Conservation (phyloP, 2,888 invertebrate genomes). For the Ophioninae sp. region DNA sequence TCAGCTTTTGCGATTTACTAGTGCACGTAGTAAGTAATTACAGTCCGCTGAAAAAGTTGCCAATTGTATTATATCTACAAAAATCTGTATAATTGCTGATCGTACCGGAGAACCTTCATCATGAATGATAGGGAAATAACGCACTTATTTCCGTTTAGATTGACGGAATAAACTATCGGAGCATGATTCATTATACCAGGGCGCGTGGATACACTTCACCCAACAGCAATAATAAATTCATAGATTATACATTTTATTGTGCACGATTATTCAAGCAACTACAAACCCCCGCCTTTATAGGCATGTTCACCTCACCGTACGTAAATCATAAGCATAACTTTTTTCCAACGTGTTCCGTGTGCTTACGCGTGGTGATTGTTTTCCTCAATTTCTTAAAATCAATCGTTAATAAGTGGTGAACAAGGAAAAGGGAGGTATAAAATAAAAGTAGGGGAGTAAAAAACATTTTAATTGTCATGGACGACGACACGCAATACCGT, state of each 20-base stretch:
- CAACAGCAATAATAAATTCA: slow-evolving; percentile 6
- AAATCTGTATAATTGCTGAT: background rate
- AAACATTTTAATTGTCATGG: slow-evolving; percentile 25
- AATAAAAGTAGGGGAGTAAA: background rate
- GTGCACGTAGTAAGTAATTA: too few species aligned
- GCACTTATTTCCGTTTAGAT: background rate
- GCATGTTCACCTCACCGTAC: background rate
- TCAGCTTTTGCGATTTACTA: too few species aligned
- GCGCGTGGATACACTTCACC: slow-evolving; percentile 6
- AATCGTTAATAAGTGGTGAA: slow-evolving; percentile 15
- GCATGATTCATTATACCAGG: background rate
- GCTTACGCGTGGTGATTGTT: slow-evolving; percentile 1
- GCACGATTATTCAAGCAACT: background rate
- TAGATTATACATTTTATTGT: slow-evolving; percentile 24
- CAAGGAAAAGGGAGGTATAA: slow-evolving; percentile 9
- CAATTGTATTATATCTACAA: background rate
- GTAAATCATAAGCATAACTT: slow-evolving; percentile 19
- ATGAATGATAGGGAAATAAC: background rate
- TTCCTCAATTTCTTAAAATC: slow-evolving; percentile 20
- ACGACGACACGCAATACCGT: slow-evolving; percentile 19
- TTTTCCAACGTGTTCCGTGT: slow-evolving; percentile 28
- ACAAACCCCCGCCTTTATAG: background rate
- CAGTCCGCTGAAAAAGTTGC: too few species aligned
- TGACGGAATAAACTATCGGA: background rate
- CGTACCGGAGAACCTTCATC: background rate